Percentiles rank a stretch among this genome's conserved stretches.
Conservation (phyloP, 2,888 invertebrate genomes). For the Limnephilus marmoratus region DNA sequence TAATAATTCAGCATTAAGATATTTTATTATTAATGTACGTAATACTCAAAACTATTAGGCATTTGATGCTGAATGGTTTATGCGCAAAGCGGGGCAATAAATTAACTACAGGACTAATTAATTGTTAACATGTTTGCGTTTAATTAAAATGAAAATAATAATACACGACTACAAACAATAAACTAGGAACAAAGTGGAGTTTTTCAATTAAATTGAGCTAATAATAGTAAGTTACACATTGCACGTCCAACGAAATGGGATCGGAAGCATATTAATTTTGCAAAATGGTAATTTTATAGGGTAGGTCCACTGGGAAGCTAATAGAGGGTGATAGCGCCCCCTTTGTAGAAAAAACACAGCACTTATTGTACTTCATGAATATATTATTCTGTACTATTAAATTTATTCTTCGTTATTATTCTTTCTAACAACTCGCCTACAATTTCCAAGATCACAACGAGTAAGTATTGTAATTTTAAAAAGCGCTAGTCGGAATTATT, state of each 20-base stretch:
- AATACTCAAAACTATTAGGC: neutral
- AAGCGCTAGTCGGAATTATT: neutral
- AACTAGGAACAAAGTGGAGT: neutral
- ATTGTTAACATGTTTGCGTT: neutral
- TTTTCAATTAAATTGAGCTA: neutral
- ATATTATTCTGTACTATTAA: neutral
- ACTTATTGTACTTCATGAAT: neutral
- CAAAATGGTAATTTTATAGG: neutral
- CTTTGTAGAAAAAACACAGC: neutral
- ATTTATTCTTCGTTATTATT: too few species aligned
- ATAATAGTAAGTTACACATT: neutral
- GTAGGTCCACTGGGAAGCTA: slow-evolving; percentile 2
- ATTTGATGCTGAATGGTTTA: neutral
- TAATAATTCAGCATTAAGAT: neutral
- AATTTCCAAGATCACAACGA: neutral
- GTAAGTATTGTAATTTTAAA: neutral
- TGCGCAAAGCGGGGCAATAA: neutral
- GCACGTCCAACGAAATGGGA: neutral
- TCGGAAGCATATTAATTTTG: neutral
- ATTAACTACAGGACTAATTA: neutral
- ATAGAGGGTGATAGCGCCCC: neutral
- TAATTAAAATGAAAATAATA: neutral
- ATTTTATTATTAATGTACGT: neutral
- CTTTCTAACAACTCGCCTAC: neutral
- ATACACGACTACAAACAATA: neutral